Evolutionary conservation across 1,140 invertebrate genomes (phyloP), one percentile per base, ranked within the genome.

Genomic region (Drosophila bipectinata): DNA sequence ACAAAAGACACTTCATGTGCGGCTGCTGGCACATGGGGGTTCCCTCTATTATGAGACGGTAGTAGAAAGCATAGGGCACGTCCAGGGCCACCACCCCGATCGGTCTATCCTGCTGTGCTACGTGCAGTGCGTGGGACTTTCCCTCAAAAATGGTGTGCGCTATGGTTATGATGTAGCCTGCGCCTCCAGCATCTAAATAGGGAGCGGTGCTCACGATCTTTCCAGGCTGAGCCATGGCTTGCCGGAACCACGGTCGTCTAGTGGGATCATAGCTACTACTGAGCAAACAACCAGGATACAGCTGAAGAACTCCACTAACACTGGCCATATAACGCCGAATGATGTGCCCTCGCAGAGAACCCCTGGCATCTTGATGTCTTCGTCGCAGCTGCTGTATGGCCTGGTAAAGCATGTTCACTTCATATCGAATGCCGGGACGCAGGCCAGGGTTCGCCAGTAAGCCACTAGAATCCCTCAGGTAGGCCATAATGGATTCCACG

Each of bases 111-210:
- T 88, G 76, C 56, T 92, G 92, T 2, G 91, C 89, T 0, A 92
- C 91, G 72, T 94, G 94, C 72, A 94, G 79, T 0, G 93, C 89
- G 21, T 93, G 93, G 4, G 93, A 92, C 61, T 92, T 91, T 56
- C 92, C 92, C 55, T 93, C 93, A 53, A 93, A 93, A 45, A 98
- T 94, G 3, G 96, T 95, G 89, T 96, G 96, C 64, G 97, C 97
- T 24, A 98, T 92, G 10, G 97, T 97, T 0, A 98, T 94, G 56
- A 98, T 95, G 89, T 97, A 97, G 1, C 97, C 97, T 47, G 97
- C 96, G 58, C 97, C 97, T 18, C 93, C 96, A 34, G 95, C 95
- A 92, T 98, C 97, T 66, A 98, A 92, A 85, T 97, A 97, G 0
- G 98, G 97, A 18, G 96, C 95, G n/a, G 96, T 97, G 39, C 98